A percentile compares a stretch with the other conserved stretches of the same genome.
Conservation (phyloP, 2,113 vertebrate species). For the Fukomys damarensis region DNA sequence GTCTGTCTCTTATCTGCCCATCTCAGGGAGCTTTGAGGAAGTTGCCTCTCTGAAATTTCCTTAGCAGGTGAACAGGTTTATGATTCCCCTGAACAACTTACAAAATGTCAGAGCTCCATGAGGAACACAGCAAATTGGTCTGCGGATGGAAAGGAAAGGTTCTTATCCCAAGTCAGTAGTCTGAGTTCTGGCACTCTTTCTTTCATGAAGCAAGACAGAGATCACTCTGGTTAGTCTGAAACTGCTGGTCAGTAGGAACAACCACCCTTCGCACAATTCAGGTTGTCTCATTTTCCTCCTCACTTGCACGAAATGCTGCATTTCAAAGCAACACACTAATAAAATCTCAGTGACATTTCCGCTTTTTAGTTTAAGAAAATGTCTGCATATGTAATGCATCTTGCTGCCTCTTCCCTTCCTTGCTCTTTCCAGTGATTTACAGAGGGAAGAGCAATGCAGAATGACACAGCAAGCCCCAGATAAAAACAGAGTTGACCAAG, state of each 20-base stretch:
- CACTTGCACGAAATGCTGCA: slow-evolving; percentile 7
- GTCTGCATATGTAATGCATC: neutral
- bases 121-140: neutral
- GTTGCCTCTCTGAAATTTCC: neutral
- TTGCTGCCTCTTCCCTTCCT: slow-evolving; percentile 1
- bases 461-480: slow-evolving; percentile 66
- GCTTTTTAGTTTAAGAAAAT: slow-evolving; percentile 17
- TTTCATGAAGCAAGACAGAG: neutral
- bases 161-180: neutral
- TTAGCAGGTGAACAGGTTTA: neutral
- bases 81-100: neutral
- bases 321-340: slow-evolving; percentile 25
- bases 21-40: neutral
- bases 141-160: neutral
- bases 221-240: neutral
- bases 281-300: slow-evolving; percentile 1
- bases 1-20: neutral
- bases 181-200: neutral
- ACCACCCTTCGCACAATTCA: neutral
- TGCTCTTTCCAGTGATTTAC: slow-evolving; percentile 89
- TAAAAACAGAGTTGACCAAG: slow-evolving; percentile 40
- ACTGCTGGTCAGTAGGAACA: neutral
- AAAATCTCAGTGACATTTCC: neutral
- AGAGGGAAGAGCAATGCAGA: slow-evolving; percentile 88
- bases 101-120: neutral